Evolutionary conservation across 2,888 invertebrate species (phyloP).

Genomic region (Phorcus lineatus): DNA sequence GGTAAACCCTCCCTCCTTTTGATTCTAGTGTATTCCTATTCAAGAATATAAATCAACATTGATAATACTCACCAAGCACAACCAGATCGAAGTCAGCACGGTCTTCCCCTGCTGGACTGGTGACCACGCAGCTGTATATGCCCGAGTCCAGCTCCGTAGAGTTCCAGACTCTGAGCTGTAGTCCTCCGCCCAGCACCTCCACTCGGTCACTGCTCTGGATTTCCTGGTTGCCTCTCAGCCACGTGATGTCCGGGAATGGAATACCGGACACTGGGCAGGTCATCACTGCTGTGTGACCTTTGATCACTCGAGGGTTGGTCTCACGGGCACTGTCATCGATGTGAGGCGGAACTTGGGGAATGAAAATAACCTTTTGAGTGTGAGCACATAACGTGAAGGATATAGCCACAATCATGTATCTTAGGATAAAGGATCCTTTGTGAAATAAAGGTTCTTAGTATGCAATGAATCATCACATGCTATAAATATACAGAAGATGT

Average conservation of each 20-base stretch:
- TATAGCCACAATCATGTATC: too few relatives aligned
- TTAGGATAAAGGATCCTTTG: too few relatives aligned
- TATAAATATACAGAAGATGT: too few relatives aligned
- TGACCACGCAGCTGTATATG: conserved; percentile 71
- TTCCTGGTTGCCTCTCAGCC: conserved; percentile 68
- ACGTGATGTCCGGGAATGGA: conserved; percentile 75
- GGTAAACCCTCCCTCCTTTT: too few relatives aligned
- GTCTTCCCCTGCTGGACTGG: conserved; percentile 73
- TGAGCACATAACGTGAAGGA: too few relatives aligned
- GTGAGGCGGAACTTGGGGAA: conserved; percentile 71
- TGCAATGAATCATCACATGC: too few relatives aligned
- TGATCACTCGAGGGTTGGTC: conserved; percentile 67
- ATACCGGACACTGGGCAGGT: conserved; percentile 75
- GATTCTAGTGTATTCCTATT: too few relatives aligned
- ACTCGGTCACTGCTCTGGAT: conserved; percentile 35
- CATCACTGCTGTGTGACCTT: conserved; percentile 70
- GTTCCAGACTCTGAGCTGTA: conserved; percentile 55
- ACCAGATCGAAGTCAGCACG: conserved; percentile 30
- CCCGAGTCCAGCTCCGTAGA: conserved; percentile 45
- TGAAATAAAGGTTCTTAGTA: too few relatives aligned
- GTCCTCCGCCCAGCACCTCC: conserved; percentile 43
- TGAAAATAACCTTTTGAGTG: too few relatives aligned
- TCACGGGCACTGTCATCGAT: conserved; percentile 71
- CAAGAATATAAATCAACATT: not conserved
- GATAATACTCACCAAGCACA: conserved; percentile 35